A percentile compares a stretch with the other conserved stretches of the same genome.
phyloP scores from a whole-genome alignment of 2,797 vertebrate genomes.

The Oreochromis grahami region DNA sequence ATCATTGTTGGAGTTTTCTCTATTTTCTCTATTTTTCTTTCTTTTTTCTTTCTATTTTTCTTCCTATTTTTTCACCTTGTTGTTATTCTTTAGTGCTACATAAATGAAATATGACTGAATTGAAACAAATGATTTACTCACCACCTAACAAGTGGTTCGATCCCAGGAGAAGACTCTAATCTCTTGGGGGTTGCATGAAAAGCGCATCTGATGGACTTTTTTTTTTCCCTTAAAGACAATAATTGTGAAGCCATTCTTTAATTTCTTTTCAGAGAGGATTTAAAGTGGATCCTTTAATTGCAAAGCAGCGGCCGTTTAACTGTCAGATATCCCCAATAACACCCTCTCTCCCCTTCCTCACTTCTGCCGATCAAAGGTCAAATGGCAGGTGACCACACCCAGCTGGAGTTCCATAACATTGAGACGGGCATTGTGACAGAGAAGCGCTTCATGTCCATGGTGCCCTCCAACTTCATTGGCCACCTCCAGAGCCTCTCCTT shows the following conservation, averaged over 20 bases:
- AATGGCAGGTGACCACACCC: constrained; percentile 96
- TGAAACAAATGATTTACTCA: background rate
- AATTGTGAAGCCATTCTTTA: background rate
- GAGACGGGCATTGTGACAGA: constrained; percentile 98
- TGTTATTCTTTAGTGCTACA: background rate
- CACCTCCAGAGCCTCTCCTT: constrained; percentile 96
- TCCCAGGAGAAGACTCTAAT: background rate
- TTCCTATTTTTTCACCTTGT: background rate
- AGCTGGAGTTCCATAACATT: constrained; percentile 98
- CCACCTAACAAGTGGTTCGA: background rate
- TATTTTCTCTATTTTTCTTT: background rate
- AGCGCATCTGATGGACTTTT: background rate
- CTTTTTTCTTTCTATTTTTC: too few relatives aligned
- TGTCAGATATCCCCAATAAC: background rate
- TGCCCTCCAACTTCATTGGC: constrained; percentile 97
- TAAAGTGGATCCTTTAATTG: background rate
- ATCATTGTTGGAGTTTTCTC: background rate
- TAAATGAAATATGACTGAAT: background rate
- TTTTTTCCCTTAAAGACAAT: background rate
- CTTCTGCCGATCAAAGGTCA: constrained; percentile 79
- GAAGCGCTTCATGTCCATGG: constrained; percentile 87
- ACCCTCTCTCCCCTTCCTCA: background rate
- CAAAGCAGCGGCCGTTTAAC: background rate
- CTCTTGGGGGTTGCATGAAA: background rate
- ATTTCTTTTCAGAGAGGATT: background rate